A percentile compares a stretch with the other conserved stretches of the same genome.
Conservation (phyloP, 2,113 vertebrate genomes). For the Vicugna pacos region DNA sequence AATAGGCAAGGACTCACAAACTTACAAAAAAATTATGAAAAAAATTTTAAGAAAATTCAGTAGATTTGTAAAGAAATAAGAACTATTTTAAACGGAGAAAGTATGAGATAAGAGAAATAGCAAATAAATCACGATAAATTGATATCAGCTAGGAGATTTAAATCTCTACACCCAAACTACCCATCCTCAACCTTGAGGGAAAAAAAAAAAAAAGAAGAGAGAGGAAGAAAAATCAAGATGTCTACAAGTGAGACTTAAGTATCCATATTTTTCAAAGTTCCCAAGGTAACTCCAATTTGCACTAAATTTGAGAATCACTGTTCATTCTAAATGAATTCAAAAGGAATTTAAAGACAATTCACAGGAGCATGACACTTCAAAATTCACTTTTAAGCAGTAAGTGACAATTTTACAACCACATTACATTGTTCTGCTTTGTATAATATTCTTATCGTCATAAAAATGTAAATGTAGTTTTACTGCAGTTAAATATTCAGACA, state of each 20-base stretch:
- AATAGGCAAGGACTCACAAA: not conserved
- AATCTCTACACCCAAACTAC: not conserved
- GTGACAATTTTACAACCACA: not conserved
- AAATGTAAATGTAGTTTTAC: not conserved
- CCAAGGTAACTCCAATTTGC: not conserved
- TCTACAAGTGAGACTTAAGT: not conserved
- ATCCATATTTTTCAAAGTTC: not conserved
- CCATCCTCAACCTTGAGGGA: not conserved
- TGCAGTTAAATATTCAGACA: not conserved
- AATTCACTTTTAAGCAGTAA: not conserved
- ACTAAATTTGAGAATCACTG: not conserved
- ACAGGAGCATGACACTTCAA: not conserved
- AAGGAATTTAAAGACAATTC: not conserved
- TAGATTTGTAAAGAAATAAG: not conserved
- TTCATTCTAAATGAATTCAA: not conserved
- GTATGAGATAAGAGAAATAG: not conserved
- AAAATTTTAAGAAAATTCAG: not conserved
- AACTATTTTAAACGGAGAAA: not conserved
- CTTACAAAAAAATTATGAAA: not conserved
- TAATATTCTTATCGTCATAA: not conserved
- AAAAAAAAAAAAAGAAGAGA: not conserved
- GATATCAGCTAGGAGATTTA: not conserved
- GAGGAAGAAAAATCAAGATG: not conserved
- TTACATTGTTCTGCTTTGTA: not conserved
- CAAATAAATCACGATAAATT: not conserved